Evolutionary conservation across 2,113 vertebrate genomes (phyloP), one percentile per base, ranked within the genome.

Genomic region (Amia ocellicauda): DNA sequence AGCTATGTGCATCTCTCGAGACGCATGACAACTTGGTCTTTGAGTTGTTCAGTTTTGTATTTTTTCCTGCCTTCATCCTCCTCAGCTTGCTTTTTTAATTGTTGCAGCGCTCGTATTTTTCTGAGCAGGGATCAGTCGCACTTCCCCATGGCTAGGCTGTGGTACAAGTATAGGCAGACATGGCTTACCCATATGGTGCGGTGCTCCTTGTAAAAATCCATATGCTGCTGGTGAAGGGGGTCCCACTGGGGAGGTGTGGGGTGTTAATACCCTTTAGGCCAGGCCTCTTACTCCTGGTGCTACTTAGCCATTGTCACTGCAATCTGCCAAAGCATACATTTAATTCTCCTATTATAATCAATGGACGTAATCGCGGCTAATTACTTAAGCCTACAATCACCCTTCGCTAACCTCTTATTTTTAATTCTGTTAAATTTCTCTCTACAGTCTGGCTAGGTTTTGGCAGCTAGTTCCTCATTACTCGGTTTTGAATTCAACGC

Each of bases 121-220:
- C 74, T 72, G 72, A 75, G 58, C 69, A 56, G 85, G 88, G 83
- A 90, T 88, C 86, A 87, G 85, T 90, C 86, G 87, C 82, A 88
- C 87, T 86, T 89, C 89, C 89, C 89, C 74, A 76, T 89, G 91
- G 90, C 89, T 88, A 84, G 87, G 85, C 87, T 88, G 81, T 80
- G 85, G 88, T 86, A 89, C 82, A 88, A 86, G 89, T 82, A 88
- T 86, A 89, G 87, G 87, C 91, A 94, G 94, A 90, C 90, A 82
- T 81, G 84, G 90, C 92, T 91, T 89, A 81, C 92, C 93, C 94
- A 97, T 97, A 95, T 98, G 95, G 93, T 88, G 90, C 68, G 62
- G 77, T 74, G 79, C 88, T 91, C 89, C 90, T 89, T 92, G 91
- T 95, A 92, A 93, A 78, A 95, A 95, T 91, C 93, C 95, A 94